Evolutionary conservation across 1,140 invertebrate genomes (phyloP).

Genomic region (Caenorhabditis remanei): DNA sequence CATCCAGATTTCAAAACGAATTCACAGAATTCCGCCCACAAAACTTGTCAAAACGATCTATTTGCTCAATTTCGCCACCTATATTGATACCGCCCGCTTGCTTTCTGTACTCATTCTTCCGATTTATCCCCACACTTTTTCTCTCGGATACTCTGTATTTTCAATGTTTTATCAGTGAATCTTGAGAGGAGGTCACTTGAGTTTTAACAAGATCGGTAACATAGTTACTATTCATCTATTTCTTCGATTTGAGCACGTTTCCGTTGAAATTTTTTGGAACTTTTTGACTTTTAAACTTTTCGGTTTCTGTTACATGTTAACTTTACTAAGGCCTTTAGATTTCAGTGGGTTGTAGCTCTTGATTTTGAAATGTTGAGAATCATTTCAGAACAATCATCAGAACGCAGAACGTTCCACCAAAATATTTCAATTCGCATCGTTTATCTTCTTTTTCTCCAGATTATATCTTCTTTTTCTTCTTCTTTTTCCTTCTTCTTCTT

Average conservation of each 20-base stretch:
- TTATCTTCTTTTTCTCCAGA: too few species aligned
- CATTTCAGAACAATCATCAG: too few species aligned
- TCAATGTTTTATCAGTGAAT: constrained; percentile 40
- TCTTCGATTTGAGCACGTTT: constrained; percentile 35
- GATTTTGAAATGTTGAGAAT: too few species aligned
- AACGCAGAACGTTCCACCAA: too few species aligned
- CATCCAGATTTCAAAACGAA: background rate
- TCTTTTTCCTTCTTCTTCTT: too few species aligned
- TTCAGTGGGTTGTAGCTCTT: too few species aligned
- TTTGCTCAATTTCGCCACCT: constrained; percentile 43
- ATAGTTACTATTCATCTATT: constrained; percentile 1
- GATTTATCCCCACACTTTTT: background rate
- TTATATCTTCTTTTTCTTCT: too few species aligned
- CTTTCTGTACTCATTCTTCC: background rate
- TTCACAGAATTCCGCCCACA: background rate
- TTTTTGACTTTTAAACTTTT: background rate
- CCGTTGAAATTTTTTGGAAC: background rate
- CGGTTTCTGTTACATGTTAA: background rate
- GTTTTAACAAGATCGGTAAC: constrained; percentile 37
- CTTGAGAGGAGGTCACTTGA: constrained; percentile 48
- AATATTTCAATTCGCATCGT: too few species aligned
- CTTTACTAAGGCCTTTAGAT: background rate
- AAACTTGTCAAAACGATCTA: constrained; percentile 44
- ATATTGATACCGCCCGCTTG: constrained; percentile 39
- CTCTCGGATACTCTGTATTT: background rate